Evolutionary conservation across 2,797 vertebrate genomes (phyloP), one percentile per base, ranked within the genome.

Genomic region (Kryptopterus vitreolus): DNA sequence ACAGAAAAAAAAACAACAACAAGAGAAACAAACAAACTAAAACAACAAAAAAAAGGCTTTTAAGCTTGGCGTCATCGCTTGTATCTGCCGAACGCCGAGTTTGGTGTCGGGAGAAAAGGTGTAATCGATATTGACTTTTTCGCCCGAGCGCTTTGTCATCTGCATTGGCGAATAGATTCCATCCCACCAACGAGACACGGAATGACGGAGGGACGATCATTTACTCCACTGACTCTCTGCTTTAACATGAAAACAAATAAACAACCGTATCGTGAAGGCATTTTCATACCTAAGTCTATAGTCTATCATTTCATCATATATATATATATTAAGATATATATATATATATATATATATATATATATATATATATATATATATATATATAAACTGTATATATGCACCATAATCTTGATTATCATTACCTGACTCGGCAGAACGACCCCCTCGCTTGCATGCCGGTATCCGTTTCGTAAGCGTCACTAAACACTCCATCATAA

Each of bases 51-150:
- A 79, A 79, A 77, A 77, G 4, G 5, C 20, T 55, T 55, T 29
- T 77, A 80, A 82, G 66, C 79, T 77, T 83, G 63, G 62, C 80
- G 82, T 71, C 83, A 77, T 84, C 80, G 73, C 83, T 83, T 77
- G 33, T 59, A 82, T 69, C 71, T 63, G 77, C 68, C 5, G 80
- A 85, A 79, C 82, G 80, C 81, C 79, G 83, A 66, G 76, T 83
- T 80, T 20, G 16, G 53, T 81, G 69, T 75, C 65, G 69, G 80
- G 74, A 82, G 84, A 61, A 48, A 29, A 73, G 33, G 70, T 66
- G 66, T 85, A 83, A 83, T 85, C 77, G 79, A 83, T 83, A 82
- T 85, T 77, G 79, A 83, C 82, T 77, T 82, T 74, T 80, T 59
- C 4, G 52, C 72, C 24, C 24, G 46, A 43, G 62, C 65, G 77